These are phyloP conservation scores for Odontophorus gujanensis DNA, from an alignment of 2,113 vertebrate genomes.

Conservation along the genomic window DNA sequence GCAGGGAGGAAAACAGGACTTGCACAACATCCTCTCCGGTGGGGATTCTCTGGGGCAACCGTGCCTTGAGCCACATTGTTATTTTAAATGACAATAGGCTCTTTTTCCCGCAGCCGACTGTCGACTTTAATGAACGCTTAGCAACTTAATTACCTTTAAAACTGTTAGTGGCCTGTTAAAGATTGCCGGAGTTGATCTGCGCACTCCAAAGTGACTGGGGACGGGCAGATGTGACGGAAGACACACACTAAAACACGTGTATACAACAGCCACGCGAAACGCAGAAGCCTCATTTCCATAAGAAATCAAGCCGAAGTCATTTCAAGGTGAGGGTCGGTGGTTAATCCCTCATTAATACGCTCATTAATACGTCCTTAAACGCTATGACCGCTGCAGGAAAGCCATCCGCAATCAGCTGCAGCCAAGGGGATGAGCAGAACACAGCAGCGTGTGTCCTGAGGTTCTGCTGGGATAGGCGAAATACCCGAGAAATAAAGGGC, in stretches of 20 bases:
- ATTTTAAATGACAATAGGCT: slow-evolving; percentile 20
- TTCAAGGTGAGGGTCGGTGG: slow-evolving; percentile 7
- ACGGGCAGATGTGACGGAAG: slow-evolving; percentile 9
- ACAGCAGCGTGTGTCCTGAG: neutral
- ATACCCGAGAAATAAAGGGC: neutral
- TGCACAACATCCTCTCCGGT: neutral
- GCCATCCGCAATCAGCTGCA: neutral
- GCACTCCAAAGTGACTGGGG: neutral
- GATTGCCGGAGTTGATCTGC: neutral
- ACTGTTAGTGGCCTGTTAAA: slow-evolving; percentile 2
- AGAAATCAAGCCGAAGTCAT: slow-evolving; percentile 28
- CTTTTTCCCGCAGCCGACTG: slow-evolving; percentile 15
- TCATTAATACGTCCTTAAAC: neutral
- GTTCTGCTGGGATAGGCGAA: neutral
- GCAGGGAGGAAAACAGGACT: neutral
- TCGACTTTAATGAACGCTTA: neutral
- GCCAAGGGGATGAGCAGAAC: neutral
- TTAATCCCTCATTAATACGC: neutral
- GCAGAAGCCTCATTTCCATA: slow-evolving; percentile 14
- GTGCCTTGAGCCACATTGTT: neutral
- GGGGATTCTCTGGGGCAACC: slow-evolving; percentile 12
- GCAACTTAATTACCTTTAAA: slow-evolving; percentile 20
- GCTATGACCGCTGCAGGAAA: neutral
- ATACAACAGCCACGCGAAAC: neutral
- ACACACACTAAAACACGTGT: neutral